Base-by-base conservation (phyloP, 2,888 invertebrate genomes). In the Parapristionchus giblindavisi region DNA sequence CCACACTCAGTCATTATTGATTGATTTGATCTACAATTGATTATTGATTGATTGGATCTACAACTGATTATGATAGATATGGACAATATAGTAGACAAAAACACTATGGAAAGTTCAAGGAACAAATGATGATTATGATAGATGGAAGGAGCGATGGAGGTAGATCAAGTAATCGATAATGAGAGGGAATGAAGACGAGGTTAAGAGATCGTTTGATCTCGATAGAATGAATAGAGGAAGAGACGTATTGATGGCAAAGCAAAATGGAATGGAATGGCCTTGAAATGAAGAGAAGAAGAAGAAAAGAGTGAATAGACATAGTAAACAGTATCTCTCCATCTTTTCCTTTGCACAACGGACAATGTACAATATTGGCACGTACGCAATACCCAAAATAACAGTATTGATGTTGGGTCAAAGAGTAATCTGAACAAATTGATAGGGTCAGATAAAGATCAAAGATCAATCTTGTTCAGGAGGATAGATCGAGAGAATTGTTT, bases 1-100 rank as follows among this genome's bases (percentile, higher is more conserved):
- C 85, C 85, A 77, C 85, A 85, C 78, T 84, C 84, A 61, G 84
- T 83, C 85, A 85, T 85, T 77, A 73, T 80, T 60, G 36, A 51
- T 48, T 48, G 4, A 21, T 24, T 56, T 76, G 32, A 38, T 51
- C 36, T 34, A 36, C n/a, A 24, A 24, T n/a, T 6, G 54, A 54
- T n/a, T 6, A 24, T n/a, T 6, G 54, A 54, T 14, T 6, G 2
- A 36, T 38, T 2, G 3, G 36, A 24, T 24, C 29, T 6, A 60
- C 8, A 2, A 17, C 29, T 4, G 38, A 61, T 38, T 17, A 21
- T n/a, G 48, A 65, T 1, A 43, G 40, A 8, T 32, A 24, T n/a
- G 29, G 27, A 65, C 3, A 43, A 65, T 8, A 43, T 40, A 51
- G 11, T 1, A 6, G 32, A 48, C n/a, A 4, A 52, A 11, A 32